phyloP scores from a whole-genome alignment of 2,888 invertebrate species.

The Plebejus anna region DNA sequence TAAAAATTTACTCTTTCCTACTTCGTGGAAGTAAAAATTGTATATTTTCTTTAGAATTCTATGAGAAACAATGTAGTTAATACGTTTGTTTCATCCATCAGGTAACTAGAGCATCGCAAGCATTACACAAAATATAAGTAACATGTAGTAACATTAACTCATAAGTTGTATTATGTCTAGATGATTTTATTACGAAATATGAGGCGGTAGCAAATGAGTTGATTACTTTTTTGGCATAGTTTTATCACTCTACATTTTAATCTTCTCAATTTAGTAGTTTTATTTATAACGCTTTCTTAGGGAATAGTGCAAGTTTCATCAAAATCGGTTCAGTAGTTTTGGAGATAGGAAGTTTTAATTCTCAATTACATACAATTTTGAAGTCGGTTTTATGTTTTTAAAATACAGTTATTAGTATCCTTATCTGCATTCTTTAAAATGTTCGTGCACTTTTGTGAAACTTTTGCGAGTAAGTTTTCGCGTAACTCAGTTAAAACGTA shows the following conservation, averaged over 20 bases:
- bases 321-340: no score
- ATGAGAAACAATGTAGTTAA: background rate
- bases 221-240: background rate
- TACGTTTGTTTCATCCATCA: constrained; percentile 8
- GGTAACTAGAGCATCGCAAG: constrained; percentile 22
- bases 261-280: no score
- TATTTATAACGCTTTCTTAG: no score
- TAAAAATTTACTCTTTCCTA: background rate
- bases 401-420: no score
- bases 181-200: background rate
- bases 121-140: constrained; percentile 9
- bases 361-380: no score
- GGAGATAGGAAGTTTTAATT: no score
- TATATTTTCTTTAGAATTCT: background rate
- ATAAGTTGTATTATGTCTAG: constrained; percentile 25
- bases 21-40: background rate
- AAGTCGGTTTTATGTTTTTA: no score
- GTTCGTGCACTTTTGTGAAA: background rate
- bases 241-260: background rate
- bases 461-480: background rate
- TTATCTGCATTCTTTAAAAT: no score
- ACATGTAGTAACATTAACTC: constrained; percentile 7
- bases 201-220: background rate
- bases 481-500: background rate
- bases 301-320: no score